Base-by-base conservation (phyloP, 2,113 vertebrate genomes). In the Manacus vitellinus region DNA sequence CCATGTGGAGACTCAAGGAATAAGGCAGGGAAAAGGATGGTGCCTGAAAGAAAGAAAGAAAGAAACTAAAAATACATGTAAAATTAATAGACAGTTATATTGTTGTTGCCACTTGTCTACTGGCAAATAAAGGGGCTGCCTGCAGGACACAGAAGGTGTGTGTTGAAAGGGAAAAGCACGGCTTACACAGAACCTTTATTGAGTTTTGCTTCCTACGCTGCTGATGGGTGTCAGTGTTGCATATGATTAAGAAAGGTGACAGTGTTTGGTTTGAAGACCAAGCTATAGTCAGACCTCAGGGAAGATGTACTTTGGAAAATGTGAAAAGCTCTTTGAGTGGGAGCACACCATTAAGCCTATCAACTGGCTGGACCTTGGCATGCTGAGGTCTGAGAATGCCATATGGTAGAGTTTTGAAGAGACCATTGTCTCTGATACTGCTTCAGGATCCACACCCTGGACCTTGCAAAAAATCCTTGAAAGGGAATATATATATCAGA, bases 1-100 rank as follows among this genome's bases (percentile, higher is more conserved):
- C 43, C 15, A 44, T 1, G 1, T 27, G 12, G 31, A 63, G 4
- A 10, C 35, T 81, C 0, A 0, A 80, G 39, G 20, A 44, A 25
- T 16, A 55, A 52, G 5, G 31, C 10, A 30, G 30, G 7, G 30
- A 9, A 59, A 49, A 66, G 0, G 5, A 35, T 62, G 8, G 3
- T 47, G 4, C 7, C 2, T 5, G 11, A 72, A 70, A 83, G 33
- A 44, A 58, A 85, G 28, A 12, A 52, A 67, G 20, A 19, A 52
- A 67, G 18, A 58, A 11, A 41, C 39, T 41, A 41, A 58, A 58
- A 75, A 65, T 31, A 61, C 7, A 30, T 41, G 6, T 10, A 10
- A 63, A 89, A 76, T 39, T 3, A 65, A 78, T 8, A 66, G 13
- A 51, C 18, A 61, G 8, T 33, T 37, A 16, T 55, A 12, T 10